Evolutionary conservation across 2,113 vertebrate species (phyloP), one percentile per base, ranked within the genome.

Genomic region (Urocynchramus pylzowi): DNA sequence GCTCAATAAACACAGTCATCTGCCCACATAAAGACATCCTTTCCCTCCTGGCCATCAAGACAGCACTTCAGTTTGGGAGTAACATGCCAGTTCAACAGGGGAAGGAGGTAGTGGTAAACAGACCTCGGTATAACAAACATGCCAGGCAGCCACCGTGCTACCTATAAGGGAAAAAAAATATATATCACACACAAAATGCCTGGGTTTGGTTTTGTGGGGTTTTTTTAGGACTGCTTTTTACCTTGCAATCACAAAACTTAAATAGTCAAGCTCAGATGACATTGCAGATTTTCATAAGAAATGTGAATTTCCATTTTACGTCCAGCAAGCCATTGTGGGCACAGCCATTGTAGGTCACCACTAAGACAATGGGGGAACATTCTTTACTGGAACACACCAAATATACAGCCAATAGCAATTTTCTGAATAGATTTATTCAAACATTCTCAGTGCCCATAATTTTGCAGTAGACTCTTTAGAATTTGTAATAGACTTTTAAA

Each of bases 181-280:
- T 3, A 4, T 16, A 16, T 37, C 27, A 39, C 1, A 3, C 7
- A 26, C 16, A 71, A 67, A 82, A 71, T 42, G 7, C 21, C 39
- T 74, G 21, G 6, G 3, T 56, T 88, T 75, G 24, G 5, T 27
- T 96, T 77, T 22, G 6, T 13, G 6, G 1, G 1, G 0, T 6
- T 64, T 41, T 74, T 61, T 87, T 61, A 64, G 15, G n/a, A 42
- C 16, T 79, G 6, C 0, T 78, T 94, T 87, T 90, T 54, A 82
- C 24, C 35, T 75, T 78, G 13, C 9, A n/a, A 23, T 69, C 56
- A 53, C 52, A 68, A 15, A n/a, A 21, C 13, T 26, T 35, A 54
- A 84, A 47, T 67, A 27, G 6, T 44, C 52, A 78, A 63, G 26
- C 19, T 70, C 35, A 81, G 60, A 42, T 53, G 28, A 67, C 49